Evolutionary conservation across 2,888 invertebrate genomes (phyloP), one percentile per base, ranked within the genome.

Genomic region (Geophilus truncorum): DNA sequence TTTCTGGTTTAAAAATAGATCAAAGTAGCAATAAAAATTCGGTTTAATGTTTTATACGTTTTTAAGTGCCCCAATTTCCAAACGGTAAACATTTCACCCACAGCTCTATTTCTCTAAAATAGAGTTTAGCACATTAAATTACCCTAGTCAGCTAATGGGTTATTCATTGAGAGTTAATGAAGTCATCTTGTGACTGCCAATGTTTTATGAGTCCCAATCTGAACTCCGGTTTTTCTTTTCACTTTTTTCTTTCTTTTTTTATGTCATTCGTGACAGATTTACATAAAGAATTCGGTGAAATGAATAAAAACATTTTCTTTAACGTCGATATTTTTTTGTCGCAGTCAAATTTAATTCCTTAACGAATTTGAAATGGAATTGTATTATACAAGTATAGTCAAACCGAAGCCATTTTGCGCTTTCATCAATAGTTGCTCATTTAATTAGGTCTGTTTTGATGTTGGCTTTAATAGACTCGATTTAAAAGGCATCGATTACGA

Each of bases 121-220:
- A 25, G 62, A 62, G 23, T 62, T 62, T 25, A 62, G 21, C 4
- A 21, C 28, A 70, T 28, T 28, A 70, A 62, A 70, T 70, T 70
- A 70, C 25, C 23, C 70, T 28, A 28, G 0, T 28, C 28, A 9
- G 15, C 70, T 12, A 10, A 70, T 70, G 70, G 70, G 28, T 70
- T 70, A 70, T 70, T 70, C 70, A 70, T 70, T n/a, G 62, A 62
- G 62, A 62, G 23, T 62, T 62, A 62, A 62, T 70, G 70, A 25
- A 70, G 70, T 28, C 70, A 70, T 70, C 28, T 70, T 25, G 28
- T 70, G 70, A 70, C 70, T 28, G 23, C 70, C 70, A 70, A 70
- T 70, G 70, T 3, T 70, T 70, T 70, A 70, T 25, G 23, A 25
- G 5, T 23, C 10, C 18, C 23, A 70, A 70, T 23, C 9, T 70